Evolutionary conservation across 2,797 vertebrate genomes (phyloP), one percentile per base, ranked within the genome.

Genomic region (Dryobates pubescens): DNA sequence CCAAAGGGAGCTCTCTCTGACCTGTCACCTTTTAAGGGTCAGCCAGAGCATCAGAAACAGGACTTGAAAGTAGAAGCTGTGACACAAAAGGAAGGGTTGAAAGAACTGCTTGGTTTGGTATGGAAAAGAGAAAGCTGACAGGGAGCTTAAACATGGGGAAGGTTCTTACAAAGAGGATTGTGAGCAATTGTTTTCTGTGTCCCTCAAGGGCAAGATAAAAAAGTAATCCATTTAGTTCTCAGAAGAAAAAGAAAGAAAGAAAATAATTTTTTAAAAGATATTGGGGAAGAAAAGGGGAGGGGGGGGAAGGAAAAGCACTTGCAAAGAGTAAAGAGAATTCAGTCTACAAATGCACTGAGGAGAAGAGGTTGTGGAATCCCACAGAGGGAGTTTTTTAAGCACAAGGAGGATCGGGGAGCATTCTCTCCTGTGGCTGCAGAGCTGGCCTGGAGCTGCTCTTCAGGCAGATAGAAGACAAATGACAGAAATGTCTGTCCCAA

Each of bases 201-300:
- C 87, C 63, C 89, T 89, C 85, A 92, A 93, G 87, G 76, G 89
- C 89, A 67, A 89, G 92, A 75, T 88, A 86, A 89, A 94, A 95
- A 95, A 93, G 73, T 95, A 89, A 92, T 85, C 89, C 70, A 53
- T 94, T 86, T 95, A 82, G 53, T 82, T 90, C 53, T 63, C 51
- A 36, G 27, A 0, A 45, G 32, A 84, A 29, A 13, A 53, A 69
- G 70, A 16, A 59, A 43, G 22, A 43, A 23, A 57, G 5, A 23
- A 24, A 38, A 38, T 38, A 13, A 38, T 13, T 38, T 38, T 38
- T 38, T 38, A 38, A 38, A 13, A 38, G 38, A 38, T 13, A 13
- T 38, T 12, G 12, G 47, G 19, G 47, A 19, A 47, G 20, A 19
- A 47, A 20, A 47, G 22, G 20, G 5, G 17, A 45, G 10, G 12